Conservation (phyloP, 2,113 vertebrate genomes). For the Vimba vimba region DNA sequence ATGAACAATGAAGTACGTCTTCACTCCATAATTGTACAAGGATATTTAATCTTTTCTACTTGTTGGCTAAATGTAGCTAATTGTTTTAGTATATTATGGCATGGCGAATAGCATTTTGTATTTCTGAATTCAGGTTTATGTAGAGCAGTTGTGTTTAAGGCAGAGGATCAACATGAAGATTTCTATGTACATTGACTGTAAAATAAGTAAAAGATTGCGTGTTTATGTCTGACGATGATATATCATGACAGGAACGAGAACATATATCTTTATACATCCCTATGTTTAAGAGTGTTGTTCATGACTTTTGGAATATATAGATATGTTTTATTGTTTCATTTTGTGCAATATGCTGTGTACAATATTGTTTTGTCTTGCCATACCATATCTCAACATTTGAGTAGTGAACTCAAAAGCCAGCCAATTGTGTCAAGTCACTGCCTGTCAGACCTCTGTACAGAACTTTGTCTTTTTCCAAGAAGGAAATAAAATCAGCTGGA, state of each 20-base stretch:
- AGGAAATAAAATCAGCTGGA: constrained; percentile 99
- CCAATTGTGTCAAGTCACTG: constrained; percentile 98
- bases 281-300: constrained; percentile 88
- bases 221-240: constrained; percentile 90
- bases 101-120: constrained; percentile 99
- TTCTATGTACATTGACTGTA: constrained; percentile 99
- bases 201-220: constrained; percentile 99
- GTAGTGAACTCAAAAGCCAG: constrained; percentile 87
- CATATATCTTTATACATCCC: constrained; percentile 85
- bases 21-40: constrained; percentile 97
- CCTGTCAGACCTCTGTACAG: constrained; percentile 99
- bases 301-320: constrained; percentile 79
- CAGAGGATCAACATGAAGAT: constrained; percentile 92
- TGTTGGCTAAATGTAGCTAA: constrained; percentile 98
- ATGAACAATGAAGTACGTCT: constrained; percentile 94
- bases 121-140: constrained; percentile 95
- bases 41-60: constrained; percentile 99
- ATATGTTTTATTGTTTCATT: constrained; percentile 83
- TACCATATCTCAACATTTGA: constrained; percentile 86
- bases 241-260: constrained; percentile 96
- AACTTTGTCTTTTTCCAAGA: constrained; percentile 85
- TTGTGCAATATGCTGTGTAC: constrained; percentile 99
- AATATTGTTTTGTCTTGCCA: constrained; percentile 86
- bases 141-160: constrained; percentile 99
- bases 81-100: constrained; percentile 99